Evolutionary conservation across 2,797 vertebrate genomes (phyloP).

Genomic region (Pseudochromis fuscus): DNA sequence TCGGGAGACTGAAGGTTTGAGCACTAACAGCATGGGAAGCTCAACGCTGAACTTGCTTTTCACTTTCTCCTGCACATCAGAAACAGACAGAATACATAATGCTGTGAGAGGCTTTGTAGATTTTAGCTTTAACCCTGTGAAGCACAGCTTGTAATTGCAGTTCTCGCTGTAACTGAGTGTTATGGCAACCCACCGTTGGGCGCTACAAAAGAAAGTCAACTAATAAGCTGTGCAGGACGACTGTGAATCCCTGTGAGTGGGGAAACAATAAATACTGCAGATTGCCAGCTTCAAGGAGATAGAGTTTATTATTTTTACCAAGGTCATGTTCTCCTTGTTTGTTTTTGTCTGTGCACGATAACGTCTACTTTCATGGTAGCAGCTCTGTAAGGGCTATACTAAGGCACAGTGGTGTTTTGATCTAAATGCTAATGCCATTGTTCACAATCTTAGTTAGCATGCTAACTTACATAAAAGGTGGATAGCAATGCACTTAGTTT

Average conservation of each 20-base stretch:
- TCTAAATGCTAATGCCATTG: neutral
- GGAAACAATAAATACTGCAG: constrained; percentile 19
- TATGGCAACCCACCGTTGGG: neutral
- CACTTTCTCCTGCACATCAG: constrained; percentile 27
- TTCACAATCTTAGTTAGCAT: neutral
- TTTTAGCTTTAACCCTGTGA: too few species aligned
- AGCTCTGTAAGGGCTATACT: neutral
- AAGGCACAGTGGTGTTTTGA: neutral
- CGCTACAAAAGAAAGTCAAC: neutral
- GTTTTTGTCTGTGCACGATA: neutral
- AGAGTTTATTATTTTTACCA: constrained; percentile 8
- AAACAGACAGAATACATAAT: constrained; percentile 16
- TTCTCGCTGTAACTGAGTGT: constrained; percentile 3
- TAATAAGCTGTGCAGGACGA: neutral
- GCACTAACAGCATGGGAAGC: constrained; percentile 22
- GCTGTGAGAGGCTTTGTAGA: neutral
- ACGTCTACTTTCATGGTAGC: neutral
- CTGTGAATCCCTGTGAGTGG: neutral
- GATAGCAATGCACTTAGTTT: neutral
- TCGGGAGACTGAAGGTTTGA: constrained; percentile 52
- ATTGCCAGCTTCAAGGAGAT: neutral
- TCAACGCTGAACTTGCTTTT: constrained; percentile 18
- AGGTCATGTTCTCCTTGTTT: neutral
- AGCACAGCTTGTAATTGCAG: too few species aligned
- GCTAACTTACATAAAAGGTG: neutral